Evolutionary conservation across 2,797 vertebrate genomes (phyloP).

Genomic region (Parauchenoglanis ngamensis): DNA sequence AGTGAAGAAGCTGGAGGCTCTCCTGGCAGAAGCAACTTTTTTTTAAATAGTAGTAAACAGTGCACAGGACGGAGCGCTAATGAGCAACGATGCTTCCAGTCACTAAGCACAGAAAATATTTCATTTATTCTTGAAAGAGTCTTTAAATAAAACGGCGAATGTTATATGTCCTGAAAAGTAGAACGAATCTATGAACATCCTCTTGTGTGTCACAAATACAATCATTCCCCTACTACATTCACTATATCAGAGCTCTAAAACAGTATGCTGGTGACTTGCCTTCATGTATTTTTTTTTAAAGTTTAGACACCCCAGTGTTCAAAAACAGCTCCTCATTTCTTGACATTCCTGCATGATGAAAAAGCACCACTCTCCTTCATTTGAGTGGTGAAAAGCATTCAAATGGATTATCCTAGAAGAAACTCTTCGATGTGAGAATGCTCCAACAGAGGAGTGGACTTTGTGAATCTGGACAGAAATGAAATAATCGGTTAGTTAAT

Average conservation of each 20-base stretch:
- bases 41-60: neutral
- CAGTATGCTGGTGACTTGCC: neutral
- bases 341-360: neutral
- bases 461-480: neutral
- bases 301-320: neutral
- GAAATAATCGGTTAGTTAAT: neutral
- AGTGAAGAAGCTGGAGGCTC: neutral
- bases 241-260: neutral
- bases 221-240: neutral
- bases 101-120: neutral
- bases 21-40: neutral
- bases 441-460: neutral
- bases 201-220: neutral
- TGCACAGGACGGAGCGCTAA: neutral
- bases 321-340: neutral
- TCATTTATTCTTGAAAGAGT: neutral
- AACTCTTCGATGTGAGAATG: neutral
- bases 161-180: neutral
- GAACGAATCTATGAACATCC: neutral
- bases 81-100: neutral
- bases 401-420: neutral
- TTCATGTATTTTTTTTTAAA: neutral
- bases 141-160: neutral
- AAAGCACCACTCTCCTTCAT: neutral
- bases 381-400: neutral